Evolutionary conservation across 2,113 vertebrate species (phyloP).

Genomic region (Gavia stellata): DNA sequence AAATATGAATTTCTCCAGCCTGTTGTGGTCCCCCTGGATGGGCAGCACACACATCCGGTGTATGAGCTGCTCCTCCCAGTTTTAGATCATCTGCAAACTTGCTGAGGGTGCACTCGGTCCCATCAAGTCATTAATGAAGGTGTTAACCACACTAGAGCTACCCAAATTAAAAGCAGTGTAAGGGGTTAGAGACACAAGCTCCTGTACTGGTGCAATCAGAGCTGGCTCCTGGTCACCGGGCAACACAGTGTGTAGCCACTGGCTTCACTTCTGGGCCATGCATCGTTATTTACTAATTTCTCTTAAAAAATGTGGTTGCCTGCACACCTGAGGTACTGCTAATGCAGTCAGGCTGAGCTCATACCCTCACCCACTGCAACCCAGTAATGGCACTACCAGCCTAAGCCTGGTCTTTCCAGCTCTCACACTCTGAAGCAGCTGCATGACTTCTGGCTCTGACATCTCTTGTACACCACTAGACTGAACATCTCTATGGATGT

Average conservation of each 20-base stretch:
- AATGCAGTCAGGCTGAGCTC: background rate
- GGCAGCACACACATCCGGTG: background rate
- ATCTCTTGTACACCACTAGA: background rate
- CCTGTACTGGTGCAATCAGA: background rate
- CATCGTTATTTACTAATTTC: background rate
- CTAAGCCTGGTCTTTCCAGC: background rate
- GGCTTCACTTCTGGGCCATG: background rate
- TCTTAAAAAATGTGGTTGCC: background rate
- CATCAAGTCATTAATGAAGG: background rate
- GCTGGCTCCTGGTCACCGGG: no score
- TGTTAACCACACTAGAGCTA: background rate
- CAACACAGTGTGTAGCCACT: background rate
- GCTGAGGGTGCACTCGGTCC: background rate
- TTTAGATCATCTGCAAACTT: background rate
- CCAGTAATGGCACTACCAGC: background rate
- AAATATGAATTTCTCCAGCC: background rate
- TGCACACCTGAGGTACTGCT: background rate
- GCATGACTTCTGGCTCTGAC: background rate
- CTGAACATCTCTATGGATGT: background rate
- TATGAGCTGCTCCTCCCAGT: background rate
- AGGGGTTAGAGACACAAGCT: background rate
- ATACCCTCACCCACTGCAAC: background rate
- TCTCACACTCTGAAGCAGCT: background rate
- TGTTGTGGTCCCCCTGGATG: fast-evolving
- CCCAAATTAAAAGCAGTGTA: background rate